Conservation (phyloP, 1,140 invertebrate species). For the Parasteatoda tepidariorum region DNA sequence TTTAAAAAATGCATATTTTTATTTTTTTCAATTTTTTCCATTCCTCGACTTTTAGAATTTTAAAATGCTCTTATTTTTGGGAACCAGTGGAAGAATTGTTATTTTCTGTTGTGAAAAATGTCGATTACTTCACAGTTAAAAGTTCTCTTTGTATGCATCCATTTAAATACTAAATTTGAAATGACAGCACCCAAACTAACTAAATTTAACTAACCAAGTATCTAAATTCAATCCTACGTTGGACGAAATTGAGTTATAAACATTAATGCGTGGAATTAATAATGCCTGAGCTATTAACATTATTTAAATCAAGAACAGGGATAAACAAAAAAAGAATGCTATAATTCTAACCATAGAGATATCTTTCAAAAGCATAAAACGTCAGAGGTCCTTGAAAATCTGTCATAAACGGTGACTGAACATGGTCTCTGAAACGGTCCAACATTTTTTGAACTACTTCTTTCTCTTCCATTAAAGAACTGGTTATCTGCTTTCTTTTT, state of each 20-base stretch:
- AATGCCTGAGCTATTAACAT: not conserved
- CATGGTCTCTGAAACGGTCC: constrained; percentile 84
- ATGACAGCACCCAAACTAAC: not conserved
- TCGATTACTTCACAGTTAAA: too few relatives aligned
- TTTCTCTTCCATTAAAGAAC: constrained; percentile 87
- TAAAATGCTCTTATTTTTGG: too few relatives aligned
- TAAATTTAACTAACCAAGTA: not conserved
- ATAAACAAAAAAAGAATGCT: not conserved
- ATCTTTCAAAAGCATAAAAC: constrained; percentile 90
- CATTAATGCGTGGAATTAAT: too few relatives aligned
- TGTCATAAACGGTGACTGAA: constrained; percentile 77
- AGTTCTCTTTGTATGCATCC: too few relatives aligned
- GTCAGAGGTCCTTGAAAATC: constrained; percentile 80
- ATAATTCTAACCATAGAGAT: constrained; percentile 79
- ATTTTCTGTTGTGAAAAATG: too few relatives aligned
- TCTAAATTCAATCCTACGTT: too few relatives aligned
- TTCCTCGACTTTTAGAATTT: too few relatives aligned
- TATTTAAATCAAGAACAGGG: not conserved
- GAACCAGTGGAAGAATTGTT: too few relatives aligned
- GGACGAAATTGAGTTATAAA: too few relatives aligned
- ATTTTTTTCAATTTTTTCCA: too few relatives aligned
- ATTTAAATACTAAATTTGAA: not conserved
- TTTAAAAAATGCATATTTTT: too few relatives aligned
- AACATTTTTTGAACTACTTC: constrained; percentile 86
- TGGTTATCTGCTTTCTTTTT: constrained; percentile 90